Conservation (phyloP, 2,113 vertebrate genomes). For the Dolichotis patagonum region DNA sequence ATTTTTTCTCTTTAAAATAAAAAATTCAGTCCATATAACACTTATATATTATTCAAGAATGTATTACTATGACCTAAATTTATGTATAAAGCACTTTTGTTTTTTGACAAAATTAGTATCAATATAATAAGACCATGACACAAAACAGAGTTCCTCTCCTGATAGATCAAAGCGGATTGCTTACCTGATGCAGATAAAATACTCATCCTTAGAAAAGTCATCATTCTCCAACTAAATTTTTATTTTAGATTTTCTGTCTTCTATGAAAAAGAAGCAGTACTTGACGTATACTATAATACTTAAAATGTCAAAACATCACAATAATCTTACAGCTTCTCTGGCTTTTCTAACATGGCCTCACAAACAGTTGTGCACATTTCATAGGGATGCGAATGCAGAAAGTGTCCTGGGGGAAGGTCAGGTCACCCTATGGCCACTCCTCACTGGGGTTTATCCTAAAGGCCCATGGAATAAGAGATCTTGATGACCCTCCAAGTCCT, state of each 20-base stretch:
- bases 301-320: not conserved
- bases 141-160: not conserved
- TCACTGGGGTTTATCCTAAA: not conserved
- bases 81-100: not conserved
- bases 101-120: not conserved
- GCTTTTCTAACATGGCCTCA: not conserved
- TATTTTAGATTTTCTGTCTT: not conserved
- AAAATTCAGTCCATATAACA: not conserved
- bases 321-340: not conserved
- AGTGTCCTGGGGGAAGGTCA: not conserved
- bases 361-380: not conserved
- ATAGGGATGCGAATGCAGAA: not conserved
- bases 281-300: not conserved
- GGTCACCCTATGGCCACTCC: not conserved
- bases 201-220: not conserved
- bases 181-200: not conserved
- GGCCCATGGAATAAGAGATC: too few relatives aligned
- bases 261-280: not conserved
- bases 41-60: not conserved
- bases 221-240: not conserved
- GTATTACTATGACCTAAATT: not conserved
- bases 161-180: not conserved
- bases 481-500: not conserved
- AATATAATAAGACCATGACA: not conserved
- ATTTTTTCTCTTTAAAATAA: not conserved